Base-by-base conservation (phyloP, 2,888 invertebrate genomes). In the Aphidoletes aphidimyza region DNA sequence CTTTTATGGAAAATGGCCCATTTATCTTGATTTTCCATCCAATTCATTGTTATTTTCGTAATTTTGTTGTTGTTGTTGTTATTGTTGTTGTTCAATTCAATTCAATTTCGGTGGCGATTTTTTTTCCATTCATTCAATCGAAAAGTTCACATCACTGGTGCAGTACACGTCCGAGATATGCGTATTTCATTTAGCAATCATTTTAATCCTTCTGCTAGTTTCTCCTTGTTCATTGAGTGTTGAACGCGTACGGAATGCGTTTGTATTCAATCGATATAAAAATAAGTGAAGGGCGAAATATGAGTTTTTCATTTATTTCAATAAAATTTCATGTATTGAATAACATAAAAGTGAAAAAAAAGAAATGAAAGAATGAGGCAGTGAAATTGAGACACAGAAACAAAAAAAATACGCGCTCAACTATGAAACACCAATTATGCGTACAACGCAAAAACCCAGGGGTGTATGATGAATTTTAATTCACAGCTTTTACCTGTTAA, bases 351-450 rank as follows among this genome's bases (percentile, higher is more conserved):
- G 6, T 9, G 42, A 42, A 14, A 42, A 42, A 42, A 42, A 42
- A 42, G 6, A 42, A 6, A 42, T 9, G 8, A 42, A 42, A 6
- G 8, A 42, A 42, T 14, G 42, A 9, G n/a, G n/a, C n/a, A n/a
- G n/a, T n/a, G n/a, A n/a, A n/a, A n/a, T n/a, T n/a, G n/a, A n/a
- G n/a, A n/a, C 22, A 26, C 22, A 26, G 22, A 22, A 26, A 54
- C 3, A 54, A 69, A 34, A 34, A 69, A 26, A 19, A 3, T 8
- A 47, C 8, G 6, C 69, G 30, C 5, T 30, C 69, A 30, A 30
- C 69, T 69, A 69, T 69, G 30, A 69, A 69, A 69, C 69, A 69
- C 69, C 69, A 69, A 69, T 69, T 69, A 69, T 30, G 14, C 69
- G 30, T 69, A 30, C 69, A 69, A 69, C 69, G 69, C 30, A 69